A percentile compares a stretch with the other conserved stretches of the same genome.
Conservation (phyloP, 2,888 invertebrate species). For the Orthonevra nobilis region DNA sequence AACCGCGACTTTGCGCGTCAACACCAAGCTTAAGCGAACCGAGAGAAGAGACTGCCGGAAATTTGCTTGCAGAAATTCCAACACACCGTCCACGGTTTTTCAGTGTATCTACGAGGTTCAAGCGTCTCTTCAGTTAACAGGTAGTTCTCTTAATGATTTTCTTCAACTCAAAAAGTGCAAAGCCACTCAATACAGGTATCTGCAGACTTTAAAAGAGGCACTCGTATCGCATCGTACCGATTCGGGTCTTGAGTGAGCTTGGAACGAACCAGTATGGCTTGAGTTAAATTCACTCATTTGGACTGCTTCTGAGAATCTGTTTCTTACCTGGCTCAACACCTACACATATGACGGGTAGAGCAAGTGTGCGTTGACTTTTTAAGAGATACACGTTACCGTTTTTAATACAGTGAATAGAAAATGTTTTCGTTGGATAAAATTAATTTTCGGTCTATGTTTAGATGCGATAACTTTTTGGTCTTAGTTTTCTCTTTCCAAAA, state of each 20-base stretch:
- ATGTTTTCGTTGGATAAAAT: not conserved
- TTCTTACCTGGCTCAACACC: slow-evolving; percentile 46
- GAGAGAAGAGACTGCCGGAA: slow-evolving; percentile 58
- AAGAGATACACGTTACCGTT: too few relatives aligned
- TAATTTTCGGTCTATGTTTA: too few relatives aligned
- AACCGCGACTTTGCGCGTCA: slow-evolving; percentile 26
- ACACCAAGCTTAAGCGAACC: slow-evolving; percentile 50
- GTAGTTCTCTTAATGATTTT: slow-evolving; percentile 20
- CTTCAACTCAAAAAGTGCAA: slow-evolving; percentile 30
- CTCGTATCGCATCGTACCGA: not conserved
- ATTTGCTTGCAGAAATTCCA: slow-evolving; percentile 49
- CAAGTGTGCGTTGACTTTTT: not conserved
- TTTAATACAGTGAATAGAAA: slow-evolving; percentile 7
- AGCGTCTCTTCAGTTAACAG: slow-evolving; percentile 29
- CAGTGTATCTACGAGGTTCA: slow-evolving; percentile 22
- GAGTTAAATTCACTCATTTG: slow-evolving; percentile 18
- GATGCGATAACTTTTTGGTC: too few relatives aligned
- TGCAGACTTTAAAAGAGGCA: too few relatives aligned
- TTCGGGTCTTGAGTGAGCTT: slow-evolving; percentile 23
- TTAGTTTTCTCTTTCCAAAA: too few relatives aligned
- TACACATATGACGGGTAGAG: slow-evolving; percentile 20
- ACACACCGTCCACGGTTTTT: slow-evolving; percentile 28
- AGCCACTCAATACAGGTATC: slow-evolving; percentile 31
- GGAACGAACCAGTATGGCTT: slow-evolving; percentile 21
- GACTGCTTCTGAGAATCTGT: slow-evolving; percentile 26